Percentiles rank a stretch among this genome's conserved stretches.
These are phyloP conservation scores for Lepilemur septentrionalis DNA, from an alignment of 2,797 vertebrate genomes.

Conservation along the genomic window DNA sequence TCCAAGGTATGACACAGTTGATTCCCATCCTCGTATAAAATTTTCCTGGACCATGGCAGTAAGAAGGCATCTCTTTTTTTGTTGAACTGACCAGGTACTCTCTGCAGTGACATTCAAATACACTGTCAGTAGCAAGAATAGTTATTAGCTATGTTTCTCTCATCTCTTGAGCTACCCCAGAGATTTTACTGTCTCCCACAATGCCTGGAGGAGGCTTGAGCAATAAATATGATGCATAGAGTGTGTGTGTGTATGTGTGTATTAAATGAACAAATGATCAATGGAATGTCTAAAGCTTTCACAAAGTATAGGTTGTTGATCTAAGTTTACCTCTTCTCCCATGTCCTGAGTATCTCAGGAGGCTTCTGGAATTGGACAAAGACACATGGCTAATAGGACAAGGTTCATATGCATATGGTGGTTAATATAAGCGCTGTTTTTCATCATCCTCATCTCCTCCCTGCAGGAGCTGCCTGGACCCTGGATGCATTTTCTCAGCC, in stretches of 20 bases:
- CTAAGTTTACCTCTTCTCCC: conserved; percentile 2
- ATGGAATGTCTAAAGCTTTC: neutral
- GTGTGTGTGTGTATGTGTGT: neutral
- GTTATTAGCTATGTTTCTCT: neutral
- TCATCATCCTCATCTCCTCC: neutral
- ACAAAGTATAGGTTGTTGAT: neutral
- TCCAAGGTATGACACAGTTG: neutral
- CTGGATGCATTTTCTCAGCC: conserved; percentile 55
- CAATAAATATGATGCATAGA: neutral
- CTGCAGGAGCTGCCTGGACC: conserved; percentile 38
- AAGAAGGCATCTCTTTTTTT: neutral
- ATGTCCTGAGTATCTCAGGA: neutral
- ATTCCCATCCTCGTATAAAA: neutral
- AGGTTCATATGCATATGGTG: neutral
- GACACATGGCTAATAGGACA: conserved; percentile 38
- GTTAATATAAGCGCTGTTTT: neutral
- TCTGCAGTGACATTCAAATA: neutral
- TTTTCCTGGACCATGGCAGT: neutral
- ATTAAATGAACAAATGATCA: neutral
- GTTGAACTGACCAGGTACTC: neutral
- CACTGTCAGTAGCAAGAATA: neutral
- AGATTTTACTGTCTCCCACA: neutral
- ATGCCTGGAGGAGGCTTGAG: neutral
- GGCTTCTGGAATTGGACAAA: conserved; percentile 3
- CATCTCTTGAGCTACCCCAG: neutral